Percentiles rank a stretch among this genome's conserved stretches.
phyloP scores from a whole-genome alignment of 1,140 invertebrate species.

The Harlomillsia oculata region DNA sequence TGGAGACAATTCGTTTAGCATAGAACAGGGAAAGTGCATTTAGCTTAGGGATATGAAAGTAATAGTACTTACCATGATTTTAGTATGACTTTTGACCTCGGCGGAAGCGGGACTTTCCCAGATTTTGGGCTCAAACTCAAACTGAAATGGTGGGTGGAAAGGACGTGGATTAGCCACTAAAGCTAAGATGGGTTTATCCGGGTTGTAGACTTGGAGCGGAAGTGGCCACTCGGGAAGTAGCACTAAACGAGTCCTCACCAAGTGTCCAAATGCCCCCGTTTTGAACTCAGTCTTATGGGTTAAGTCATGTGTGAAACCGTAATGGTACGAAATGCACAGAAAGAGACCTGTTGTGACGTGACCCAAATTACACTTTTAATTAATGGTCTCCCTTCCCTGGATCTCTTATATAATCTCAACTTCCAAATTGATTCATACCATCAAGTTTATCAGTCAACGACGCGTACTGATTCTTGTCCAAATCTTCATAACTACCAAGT shows the following conservation, averaged over 20 bases:
- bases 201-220: constrained; percentile 22
- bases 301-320: constrained; percentile 25
- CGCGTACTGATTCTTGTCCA: constrained; percentile 11
- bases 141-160: constrained; percentile 2
- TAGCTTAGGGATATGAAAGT: too few species aligned
- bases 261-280: too few species aligned
- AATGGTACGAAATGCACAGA: constrained; percentile 38
- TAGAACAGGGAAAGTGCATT: too few species aligned
- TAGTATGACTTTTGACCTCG: too few species aligned
- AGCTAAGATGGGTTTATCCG: constrained; percentile 18
- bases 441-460: constrained; percentile 15
- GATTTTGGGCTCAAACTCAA: constrained; percentile 12
- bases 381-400: too few species aligned
- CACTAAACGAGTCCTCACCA: constrained; percentile 9
- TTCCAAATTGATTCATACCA: constrained; percentile 6
- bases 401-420: background rate
- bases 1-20: too few species aligned
- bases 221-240: constrained; percentile 30
- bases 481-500: constrained; percentile 25
- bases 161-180: constrained; percentile 23
- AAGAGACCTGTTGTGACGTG: constrained; percentile 14
- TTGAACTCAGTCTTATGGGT: constrained; percentile 2
- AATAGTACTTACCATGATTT: too few species aligned
- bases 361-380: background rate
- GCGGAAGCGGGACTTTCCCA: too few species aligned